Conservation (phyloP, 2,888 invertebrate species). For the Stramonita haemastoma region DNA sequence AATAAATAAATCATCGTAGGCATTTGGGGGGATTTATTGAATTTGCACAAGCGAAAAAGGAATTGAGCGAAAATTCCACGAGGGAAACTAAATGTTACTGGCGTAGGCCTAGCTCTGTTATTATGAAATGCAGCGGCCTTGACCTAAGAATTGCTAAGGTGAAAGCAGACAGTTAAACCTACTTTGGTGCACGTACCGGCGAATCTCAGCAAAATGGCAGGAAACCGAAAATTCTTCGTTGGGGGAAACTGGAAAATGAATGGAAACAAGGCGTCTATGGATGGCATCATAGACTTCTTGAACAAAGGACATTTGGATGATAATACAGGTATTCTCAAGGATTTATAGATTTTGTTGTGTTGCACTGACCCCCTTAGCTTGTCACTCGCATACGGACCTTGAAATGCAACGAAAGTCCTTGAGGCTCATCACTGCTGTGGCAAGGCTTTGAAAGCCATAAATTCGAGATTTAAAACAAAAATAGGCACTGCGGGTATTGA, state of each 20-base stretch:
- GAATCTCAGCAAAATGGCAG: background rate
- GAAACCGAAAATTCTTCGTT: constrained; percentile 93
- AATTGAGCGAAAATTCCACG: too few species aligned
- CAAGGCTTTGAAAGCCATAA: too few species aligned
- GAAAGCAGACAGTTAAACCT: constrained; percentile 17
- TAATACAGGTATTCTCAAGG: constrained; percentile 84
- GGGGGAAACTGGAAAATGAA: constrained; percentile 99
- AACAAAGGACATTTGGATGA: constrained; percentile 84
- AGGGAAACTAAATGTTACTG: background rate
- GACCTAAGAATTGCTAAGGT: constrained; percentile 7
- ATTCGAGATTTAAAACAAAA: too few species aligned
- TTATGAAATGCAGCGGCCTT: background rate
- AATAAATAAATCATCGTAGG: too few species aligned
- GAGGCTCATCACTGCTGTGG: too few species aligned
- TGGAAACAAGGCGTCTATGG: constrained; percentile 90
- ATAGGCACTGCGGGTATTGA: too few species aligned
- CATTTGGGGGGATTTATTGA: too few species aligned
- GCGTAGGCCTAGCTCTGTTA: too few species aligned
- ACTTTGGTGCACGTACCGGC: background rate
- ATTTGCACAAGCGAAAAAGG: too few species aligned
- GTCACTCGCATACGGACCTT: too few species aligned
- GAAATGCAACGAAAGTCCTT: too few species aligned
- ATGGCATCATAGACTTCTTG: constrained; percentile 88
- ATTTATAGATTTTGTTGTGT: background rate
- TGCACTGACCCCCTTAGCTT: too few species aligned